Conservation (phyloP, 2,797 vertebrate species). For the Hybognathus amarus region DNA sequence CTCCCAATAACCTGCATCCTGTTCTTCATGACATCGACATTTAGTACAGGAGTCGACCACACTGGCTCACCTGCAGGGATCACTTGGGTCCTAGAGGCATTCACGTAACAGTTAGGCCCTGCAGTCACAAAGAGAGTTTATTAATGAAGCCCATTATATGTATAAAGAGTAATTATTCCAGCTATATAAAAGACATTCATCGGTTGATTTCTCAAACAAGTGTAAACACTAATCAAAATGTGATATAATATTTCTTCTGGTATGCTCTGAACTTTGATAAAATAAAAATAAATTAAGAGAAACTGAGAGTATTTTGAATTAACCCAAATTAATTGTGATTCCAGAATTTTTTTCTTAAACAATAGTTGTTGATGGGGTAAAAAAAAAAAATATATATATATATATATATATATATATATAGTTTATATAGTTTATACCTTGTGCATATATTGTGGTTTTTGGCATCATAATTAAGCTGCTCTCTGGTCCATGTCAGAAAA, state of each 20-base stretch:
- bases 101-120: slow-evolving; percentile 86
- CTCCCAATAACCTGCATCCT: slow-evolving; percentile 87
- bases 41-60: slow-evolving; percentile 84
- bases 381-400: not conserved
- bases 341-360: too few relatives aligned
- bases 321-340: not conserved
- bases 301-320: not conserved
- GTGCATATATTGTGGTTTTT: not conserved
- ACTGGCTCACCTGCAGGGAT: slow-evolving; percentile 80
- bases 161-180: not conserved
- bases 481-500: not conserved
- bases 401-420: too few relatives aligned
- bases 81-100: slow-evolving; percentile 73
- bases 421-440: too few relatives aligned
- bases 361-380: not conserved
- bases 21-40: slow-evolving; percentile 83
- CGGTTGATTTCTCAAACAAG: too few relatives aligned
- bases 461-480: not conserved
- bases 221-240: not conserved
- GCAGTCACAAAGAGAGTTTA: slow-evolving; percentile 4
- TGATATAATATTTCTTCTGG: not conserved
- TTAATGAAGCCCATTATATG: not conserved
- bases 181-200: too few relatives aligned
- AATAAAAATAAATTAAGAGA: not conserved
- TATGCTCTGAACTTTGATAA: not conserved